Percentiles rank a stretch among this genome's conserved stretches.
phyloP scores from a whole-genome alignment of 2,113 vertebrate genomes.

The Collichthys lucidus region DNA sequence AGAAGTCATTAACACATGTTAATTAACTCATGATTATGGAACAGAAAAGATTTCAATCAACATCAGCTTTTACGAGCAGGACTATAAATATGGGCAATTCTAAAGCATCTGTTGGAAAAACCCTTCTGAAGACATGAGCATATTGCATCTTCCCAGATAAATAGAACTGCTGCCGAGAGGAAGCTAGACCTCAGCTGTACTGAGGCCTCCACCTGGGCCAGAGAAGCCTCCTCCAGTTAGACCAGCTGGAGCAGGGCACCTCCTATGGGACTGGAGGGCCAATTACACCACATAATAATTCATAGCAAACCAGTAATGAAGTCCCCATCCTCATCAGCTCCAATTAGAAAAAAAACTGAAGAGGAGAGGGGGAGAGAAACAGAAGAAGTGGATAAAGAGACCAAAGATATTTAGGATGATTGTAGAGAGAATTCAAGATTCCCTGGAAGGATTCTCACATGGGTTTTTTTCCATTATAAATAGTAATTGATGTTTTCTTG shows the following conservation, averaged over 20 bases:
- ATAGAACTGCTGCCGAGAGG: slow-evolving; percentile 2
- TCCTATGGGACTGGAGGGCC: slow-evolving; percentile 83
- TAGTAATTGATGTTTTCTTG: slow-evolving; percentile 88
- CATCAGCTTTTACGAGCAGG: slow-evolving; percentile 40
- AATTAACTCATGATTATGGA: slow-evolving; percentile 73
- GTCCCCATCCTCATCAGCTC: slow-evolving; percentile 80
- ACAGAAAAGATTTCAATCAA: slow-evolving; percentile 63
- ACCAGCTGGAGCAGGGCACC: slow-evolving; percentile 81
- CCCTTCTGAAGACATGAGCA: slow-evolving; percentile 43
- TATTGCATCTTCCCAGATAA: slow-evolving; percentile 37
- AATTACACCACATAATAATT: slow-evolving; percentile 86
- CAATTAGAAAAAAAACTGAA: slow-evolving; percentile 77
- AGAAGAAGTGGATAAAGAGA: slow-evolving; percentile 51
- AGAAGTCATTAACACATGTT: slow-evolving; percentile 72
- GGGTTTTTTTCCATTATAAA: slow-evolving; percentile 85
- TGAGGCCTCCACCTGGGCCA: slow-evolving; percentile 60
- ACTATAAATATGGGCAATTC: slow-evolving; percentile 33
- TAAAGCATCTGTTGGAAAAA: slow-evolving; percentile 38
- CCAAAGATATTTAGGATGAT: slow-evolving; percentile 76
- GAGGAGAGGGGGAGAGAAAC: slow-evolving; percentile 44
- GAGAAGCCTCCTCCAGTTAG: slow-evolving; percentile 68
- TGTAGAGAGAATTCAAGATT: slow-evolving; percentile 74
- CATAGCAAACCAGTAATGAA: slow-evolving; percentile 80
- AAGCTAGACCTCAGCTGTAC: slow-evolving; percentile 56
- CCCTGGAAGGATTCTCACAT: slow-evolving; percentile 60